Conservation (phyloP, 2,113 vertebrate species). For the Genyomyrus donnyi region DNA sequence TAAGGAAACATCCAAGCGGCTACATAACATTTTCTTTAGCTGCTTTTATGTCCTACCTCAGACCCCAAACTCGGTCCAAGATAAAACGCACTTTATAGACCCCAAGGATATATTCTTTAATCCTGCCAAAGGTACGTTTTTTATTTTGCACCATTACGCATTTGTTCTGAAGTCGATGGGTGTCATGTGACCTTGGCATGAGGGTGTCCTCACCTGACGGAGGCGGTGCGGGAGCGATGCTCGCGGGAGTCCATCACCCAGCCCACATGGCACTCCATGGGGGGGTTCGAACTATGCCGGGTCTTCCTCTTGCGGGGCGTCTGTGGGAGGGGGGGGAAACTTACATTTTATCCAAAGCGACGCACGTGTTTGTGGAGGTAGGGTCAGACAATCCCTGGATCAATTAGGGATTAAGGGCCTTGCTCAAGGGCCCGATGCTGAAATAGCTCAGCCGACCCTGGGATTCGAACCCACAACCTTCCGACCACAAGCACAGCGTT, state of each 20-base stretch:
- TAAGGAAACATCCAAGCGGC: background rate
- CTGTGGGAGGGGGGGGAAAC: conserved; percentile 48
- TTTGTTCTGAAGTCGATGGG: background rate
- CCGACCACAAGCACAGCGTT: background rate
- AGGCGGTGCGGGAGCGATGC: conserved; percentile 86
- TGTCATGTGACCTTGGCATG: background rate
- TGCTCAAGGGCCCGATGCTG: background rate
- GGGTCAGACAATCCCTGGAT: background rate
- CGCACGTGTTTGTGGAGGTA: background rate
- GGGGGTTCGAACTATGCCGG: conserved; percentile 93
- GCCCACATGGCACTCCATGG: conserved; percentile 93
- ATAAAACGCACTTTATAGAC: background rate
- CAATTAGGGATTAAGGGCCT: background rate
- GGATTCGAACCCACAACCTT: background rate
- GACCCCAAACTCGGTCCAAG: background rate
- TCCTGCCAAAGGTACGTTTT: background rate
- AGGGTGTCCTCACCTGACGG: conserved; percentile 72
- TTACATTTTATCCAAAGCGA: background rate
- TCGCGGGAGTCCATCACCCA: conserved; percentile 99
- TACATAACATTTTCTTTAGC: too few relatives aligned
- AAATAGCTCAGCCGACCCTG: background rate
- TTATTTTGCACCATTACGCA: background rate
- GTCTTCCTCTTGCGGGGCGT: conserved; percentile 96
- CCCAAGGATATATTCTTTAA: background rate
- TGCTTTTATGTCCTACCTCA: background rate